Evolutionary conservation across 2,888 invertebrate species (phyloP).

Genomic region (Allophyes oxyacanthae): DNA sequence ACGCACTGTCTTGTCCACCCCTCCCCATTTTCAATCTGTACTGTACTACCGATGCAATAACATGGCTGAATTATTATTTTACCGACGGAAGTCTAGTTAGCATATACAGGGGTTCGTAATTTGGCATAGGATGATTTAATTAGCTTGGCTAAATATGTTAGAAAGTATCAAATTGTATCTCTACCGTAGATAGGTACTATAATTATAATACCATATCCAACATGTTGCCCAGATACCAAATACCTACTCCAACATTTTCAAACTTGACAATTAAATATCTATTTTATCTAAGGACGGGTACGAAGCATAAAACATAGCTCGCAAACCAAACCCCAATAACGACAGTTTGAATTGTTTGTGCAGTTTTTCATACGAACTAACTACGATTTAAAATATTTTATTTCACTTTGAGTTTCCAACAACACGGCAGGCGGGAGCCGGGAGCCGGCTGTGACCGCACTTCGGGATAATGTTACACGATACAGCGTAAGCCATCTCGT

Average conservation of each 20-base stretch:
- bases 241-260: too few relatives aligned
- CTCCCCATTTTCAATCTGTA: slow-evolving; percentile 65
- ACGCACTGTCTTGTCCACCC: slow-evolving; percentile 76
- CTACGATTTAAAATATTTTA: slow-evolving; percentile 51
- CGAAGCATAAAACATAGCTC: slow-evolving; percentile 24
- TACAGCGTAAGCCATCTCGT: slow-evolving; percentile 64
- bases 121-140: slow-evolving; percentile 65
- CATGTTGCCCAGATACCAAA: too few relatives aligned
- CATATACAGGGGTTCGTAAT: slow-evolving; percentile 71
- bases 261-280: slow-evolving; percentile 37
- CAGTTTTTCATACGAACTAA: slow-evolving; percentile 44
- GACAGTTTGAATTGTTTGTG: slow-evolving; percentile 51
- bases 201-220: too few relatives aligned
- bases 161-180: too few relatives aligned
- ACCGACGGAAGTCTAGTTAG: slow-evolving; percentile 67
- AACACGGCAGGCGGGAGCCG: slow-evolving; percentile 33
- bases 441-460: slow-evolving; percentile 63
- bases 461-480: slow-evolving; percentile 69
- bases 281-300: slow-evolving; percentile 34
- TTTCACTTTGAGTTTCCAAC: slow-evolving; percentile 43
- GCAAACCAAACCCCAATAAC: slow-evolving; percentile 26
- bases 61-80: slow-evolving; percentile 65
- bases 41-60: slow-evolving; percentile 50
- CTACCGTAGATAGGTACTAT: too few relatives aligned
- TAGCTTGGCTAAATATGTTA: slow-evolving; percentile 31